Evolutionary conservation across 2,888 invertebrate genomes (phyloP).

Genomic region (Carpatolechia fugitivella): DNA sequence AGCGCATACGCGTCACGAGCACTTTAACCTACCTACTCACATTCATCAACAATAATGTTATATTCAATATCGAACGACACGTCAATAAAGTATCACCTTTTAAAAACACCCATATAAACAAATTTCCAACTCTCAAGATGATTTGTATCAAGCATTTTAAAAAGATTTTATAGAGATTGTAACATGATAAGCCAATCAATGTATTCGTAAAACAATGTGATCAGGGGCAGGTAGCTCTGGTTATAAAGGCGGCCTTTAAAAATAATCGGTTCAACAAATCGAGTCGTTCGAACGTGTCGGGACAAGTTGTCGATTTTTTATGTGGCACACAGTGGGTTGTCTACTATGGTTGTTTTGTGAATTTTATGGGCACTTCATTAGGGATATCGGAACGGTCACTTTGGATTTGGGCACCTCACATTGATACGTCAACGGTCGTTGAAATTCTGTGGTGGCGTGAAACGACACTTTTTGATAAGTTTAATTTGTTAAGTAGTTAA

Average conservation of each 20-base stretch:
- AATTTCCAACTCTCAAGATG: slow-evolving; percentile 1
- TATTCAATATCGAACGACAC: background rate
- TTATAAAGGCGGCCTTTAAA: slow-evolving; percentile 43
- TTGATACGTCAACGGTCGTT: slow-evolving; percentile 52
- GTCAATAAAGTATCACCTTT: background rate
- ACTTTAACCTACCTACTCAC: slow-evolving; percentile 6
- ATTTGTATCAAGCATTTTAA: slow-evolving; percentile 5
- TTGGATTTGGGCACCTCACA: slow-evolving; percentile 38
- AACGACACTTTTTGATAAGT: slow-evolving; percentile 3
- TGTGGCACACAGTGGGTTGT: slow-evolving; percentile 64
- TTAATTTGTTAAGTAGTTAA: background rate
- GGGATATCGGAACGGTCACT: slow-evolving; percentile 50
- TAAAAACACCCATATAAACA: background rate
- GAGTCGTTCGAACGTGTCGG: slow-evolving; percentile 68
- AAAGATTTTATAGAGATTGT: slow-evolving; percentile 26
- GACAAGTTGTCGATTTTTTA: slow-evolving; percentile 68
- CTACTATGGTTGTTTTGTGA: slow-evolving; percentile 65
- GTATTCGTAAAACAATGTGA: slow-evolving; percentile 64
- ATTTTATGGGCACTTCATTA: slow-evolving; percentile 72
- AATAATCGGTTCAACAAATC: slow-evolving; percentile 70
- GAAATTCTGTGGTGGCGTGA: background rate
- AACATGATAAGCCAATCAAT: slow-evolving; percentile 50
- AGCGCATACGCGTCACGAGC: slow-evolving; percentile 15
- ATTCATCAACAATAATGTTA: background rate
- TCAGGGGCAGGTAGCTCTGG: slow-evolving; percentile 22